Evolutionary conservation across 1,140 invertebrate species (phyloP), one percentile per base, ranked within the genome.

Genomic region (Pseudomyrmex sp.): DNA sequence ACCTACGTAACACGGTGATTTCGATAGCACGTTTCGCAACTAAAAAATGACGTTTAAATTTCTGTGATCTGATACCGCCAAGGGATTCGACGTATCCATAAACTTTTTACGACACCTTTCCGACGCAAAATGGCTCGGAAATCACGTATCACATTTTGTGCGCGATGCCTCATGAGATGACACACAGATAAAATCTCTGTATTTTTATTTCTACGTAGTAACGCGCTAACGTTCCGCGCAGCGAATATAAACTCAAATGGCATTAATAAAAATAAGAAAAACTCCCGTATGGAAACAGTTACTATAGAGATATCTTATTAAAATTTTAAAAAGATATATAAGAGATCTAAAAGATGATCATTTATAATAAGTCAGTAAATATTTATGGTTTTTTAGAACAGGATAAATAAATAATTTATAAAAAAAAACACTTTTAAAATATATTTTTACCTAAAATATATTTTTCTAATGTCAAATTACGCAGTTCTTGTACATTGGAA

Each of bases 361-460:
- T 72, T 56, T 20, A 18, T 69, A 8, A 59, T 15, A 26, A 50
- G 50, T 48, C 9, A 26, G 18, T 50, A 26, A 26, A 26, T 26
- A 63, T 26, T 2, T 15, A 9, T 59, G 48, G 35, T 35, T 35
- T 35, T 63, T 18, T 75, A 63, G 46, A 75, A 26, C 8, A 20
- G 18, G 13, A 4, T 52, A 4, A 23, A 54, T 9, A n/a, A 18
- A 70, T 48, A 59, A 79, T 48, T 5, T 35, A 35, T 35, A 35
- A 35, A 35, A 35, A 35, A 48, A 13, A 59, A 46, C n/a, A 61
- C 35, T 20, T n/a, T 52, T 35, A 35, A 35, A 35, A 5, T 50
- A 59, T 50, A 59, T 61, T 72, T 82, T 48, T 90, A 90, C 74
- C 83, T 90, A 85, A 90, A 90, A 90, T 89, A 90, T 88, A 88